A percentile compares a stretch with the other conserved stretches of the same genome.
Evolutionary conservation across 2,888 invertebrate genomes (phyloP).

Genomic region (Pomacea canaliculata): DNA sequence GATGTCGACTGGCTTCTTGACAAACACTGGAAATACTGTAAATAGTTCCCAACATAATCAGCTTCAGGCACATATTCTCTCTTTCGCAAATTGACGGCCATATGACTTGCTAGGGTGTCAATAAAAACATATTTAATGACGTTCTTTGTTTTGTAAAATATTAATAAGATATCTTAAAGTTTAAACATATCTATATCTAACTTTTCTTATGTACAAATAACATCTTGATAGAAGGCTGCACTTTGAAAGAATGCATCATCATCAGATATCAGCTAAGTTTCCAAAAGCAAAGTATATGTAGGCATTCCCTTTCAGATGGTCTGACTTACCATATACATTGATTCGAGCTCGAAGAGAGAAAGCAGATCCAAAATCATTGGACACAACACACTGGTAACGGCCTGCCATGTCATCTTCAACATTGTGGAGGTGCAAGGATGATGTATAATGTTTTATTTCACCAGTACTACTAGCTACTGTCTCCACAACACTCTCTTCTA

Average conservation of each 20-base stretch:
- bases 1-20: constrained; percentile 86
- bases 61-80: neutral
- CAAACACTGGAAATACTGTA: constrained; percentile 86
- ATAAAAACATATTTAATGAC: neutral
- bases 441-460: constrained; percentile 71
- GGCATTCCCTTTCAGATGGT: neutral
- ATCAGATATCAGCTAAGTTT: no score
- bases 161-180: no score
- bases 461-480: constrained; percentile 46
- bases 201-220: no score
- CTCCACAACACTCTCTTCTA: constrained; percentile 39
- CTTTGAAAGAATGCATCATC: no score
- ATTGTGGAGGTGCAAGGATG: constrained; percentile 81
- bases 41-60: constrained; percentile 3
- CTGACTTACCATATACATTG: constrained; percentile 81
- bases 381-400: constrained; percentile 92
- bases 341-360: constrained; percentile 89
- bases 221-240: no score
- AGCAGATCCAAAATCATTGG: constrained; percentile 88
- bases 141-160: no score
- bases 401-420: constrained; percentile 87
- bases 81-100: neutral
- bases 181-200: no score
- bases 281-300: no score
- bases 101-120: neutral